Evolutionary conservation across 2,113 vertebrate species (phyloP), one percentile per base, ranked within the genome.

Genomic region (Petrocephalus zakoni): DNA sequence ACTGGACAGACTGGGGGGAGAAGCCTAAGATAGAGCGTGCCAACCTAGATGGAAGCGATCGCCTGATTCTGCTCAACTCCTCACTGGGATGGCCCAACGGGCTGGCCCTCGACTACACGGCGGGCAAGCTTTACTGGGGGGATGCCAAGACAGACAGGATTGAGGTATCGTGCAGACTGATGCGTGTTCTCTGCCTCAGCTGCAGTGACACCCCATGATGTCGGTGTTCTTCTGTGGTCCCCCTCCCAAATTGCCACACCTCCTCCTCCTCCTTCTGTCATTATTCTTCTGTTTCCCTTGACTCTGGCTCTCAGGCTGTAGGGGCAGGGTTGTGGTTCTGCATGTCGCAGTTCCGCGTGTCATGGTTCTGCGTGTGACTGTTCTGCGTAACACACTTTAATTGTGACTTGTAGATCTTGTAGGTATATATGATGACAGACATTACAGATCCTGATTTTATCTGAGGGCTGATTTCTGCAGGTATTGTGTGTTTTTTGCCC

Each of bases 21-120:
- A 96, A 95, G 89, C 97, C 98, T 0, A 99, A 99, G 92, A 99
- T 99, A 0, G 98, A 99, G 90, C 96, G 97, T 6, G 97, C 98
- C 90, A 95, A 96, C 91, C 93, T 99, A 89, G 97, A 99, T 51
- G 98, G 98, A 29, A 95, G 95, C 15, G 97, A 97, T 29, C 96
- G 98, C 25, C 61, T 93, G 4, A 94, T 99, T 37, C 94, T 99
- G 88, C 95, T 99, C 87, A 99, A 99, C 90, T 97, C 95, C 0
- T 99, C 98, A 8, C 95, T 99, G 0, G 98, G 98, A 2, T 99
- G 98, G 98, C 98, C 98, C 88, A 99, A 99, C 0, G 98, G 98
- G 53, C 92, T 99, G 91, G 98, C 98, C 3, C 90, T 99, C 64
- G 98, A 99, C 90, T 92, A 97, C 42, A 90, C 93, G 4, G 96